These are phyloP conservation scores for Catamblyrhynchus diadema DNA, from an alignment of 2,797 vertebrate species.

Conservation along the genomic window DNA sequence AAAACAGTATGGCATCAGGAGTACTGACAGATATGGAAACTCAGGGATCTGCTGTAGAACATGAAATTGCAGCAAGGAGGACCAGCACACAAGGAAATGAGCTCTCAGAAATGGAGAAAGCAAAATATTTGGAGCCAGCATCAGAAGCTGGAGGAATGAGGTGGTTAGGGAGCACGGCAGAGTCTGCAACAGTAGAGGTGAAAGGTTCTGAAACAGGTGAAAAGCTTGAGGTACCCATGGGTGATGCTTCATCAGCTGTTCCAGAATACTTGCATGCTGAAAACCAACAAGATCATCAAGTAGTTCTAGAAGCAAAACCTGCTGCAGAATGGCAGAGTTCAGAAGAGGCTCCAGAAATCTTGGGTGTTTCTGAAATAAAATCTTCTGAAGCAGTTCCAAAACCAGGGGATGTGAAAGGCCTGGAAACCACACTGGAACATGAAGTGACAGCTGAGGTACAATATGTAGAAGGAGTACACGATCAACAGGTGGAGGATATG, in stretches of 20 bases:
- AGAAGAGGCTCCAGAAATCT: neutral
- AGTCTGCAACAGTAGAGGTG: neutral
- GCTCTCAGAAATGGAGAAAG: neutral
- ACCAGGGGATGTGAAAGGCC: neutral
- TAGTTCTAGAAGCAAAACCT: neutral
- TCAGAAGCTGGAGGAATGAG: neutral
- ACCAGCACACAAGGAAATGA: neutral
- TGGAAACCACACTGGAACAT: neutral
- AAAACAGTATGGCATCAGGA: neutral
- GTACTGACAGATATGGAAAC: neutral
- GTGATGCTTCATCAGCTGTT: neutral
- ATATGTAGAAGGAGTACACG: neutral
- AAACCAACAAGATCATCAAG: neutral
- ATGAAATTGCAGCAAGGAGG: neutral
- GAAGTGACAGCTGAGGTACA: neutral
- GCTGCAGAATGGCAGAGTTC: neutral
- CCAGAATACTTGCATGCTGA: neutral
- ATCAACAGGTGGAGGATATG: neutral
- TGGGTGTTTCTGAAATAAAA: neutral
- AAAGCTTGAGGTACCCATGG: neutral
- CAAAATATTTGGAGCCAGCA: neutral
- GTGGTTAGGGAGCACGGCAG: neutral
- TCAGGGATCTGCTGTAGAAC: slow-evolving; percentile 27
- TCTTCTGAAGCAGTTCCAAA: neutral
- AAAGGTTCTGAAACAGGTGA: neutral